phyloP scores from a whole-genome alignment of 2,113 vertebrate genomes.

The Gobiocypris rarus region DNA sequence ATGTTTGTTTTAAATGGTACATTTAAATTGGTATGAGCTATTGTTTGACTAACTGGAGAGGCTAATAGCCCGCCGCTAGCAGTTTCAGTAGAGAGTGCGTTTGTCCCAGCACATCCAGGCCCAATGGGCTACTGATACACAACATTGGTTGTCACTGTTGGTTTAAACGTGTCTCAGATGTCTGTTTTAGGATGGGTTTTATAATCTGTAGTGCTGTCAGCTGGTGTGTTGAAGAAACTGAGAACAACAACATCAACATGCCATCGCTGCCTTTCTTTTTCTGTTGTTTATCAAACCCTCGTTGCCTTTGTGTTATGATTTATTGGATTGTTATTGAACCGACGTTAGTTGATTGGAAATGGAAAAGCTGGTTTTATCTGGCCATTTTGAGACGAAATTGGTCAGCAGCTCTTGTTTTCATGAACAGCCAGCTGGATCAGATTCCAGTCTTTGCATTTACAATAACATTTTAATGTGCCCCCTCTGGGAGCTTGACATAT shows the following conservation, averaged over 20 bases:
- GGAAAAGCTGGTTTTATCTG: background rate
- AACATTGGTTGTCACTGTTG: background rate
- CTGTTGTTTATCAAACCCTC: background rate
- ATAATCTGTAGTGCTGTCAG: background rate
- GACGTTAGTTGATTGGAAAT: background rate
- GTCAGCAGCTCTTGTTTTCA: slow-evolving; percentile 5
- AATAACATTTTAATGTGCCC: background rate
- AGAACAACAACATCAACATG: slow-evolving; percentile 23
- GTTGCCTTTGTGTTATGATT: slow-evolving; percentile 4
- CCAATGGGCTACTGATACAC: background rate
- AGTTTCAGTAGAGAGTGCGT: slow-evolving; percentile 3
- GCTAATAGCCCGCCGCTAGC: slow-evolving; percentile 37
- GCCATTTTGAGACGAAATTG: slow-evolving; percentile 1
- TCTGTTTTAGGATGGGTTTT: background rate
- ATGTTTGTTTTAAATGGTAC: background rate
- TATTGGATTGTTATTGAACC: background rate
- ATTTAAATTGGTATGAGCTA: slow-evolving; percentile 38
- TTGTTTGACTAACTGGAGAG: slow-evolving; percentile 48
- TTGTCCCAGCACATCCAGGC: slow-evolving; percentile 13
- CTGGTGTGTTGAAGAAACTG: background rate
- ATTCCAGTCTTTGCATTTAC: background rate
- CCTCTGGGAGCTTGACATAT: slow-evolving; percentile 24
- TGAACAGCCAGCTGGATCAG: slow-evolving; percentile 2
- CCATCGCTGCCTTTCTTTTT: background rate
- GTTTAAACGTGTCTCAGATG: background rate